Conservation (phyloP, 2,113 vertebrate species). For the Lepus europaeus region DNA sequence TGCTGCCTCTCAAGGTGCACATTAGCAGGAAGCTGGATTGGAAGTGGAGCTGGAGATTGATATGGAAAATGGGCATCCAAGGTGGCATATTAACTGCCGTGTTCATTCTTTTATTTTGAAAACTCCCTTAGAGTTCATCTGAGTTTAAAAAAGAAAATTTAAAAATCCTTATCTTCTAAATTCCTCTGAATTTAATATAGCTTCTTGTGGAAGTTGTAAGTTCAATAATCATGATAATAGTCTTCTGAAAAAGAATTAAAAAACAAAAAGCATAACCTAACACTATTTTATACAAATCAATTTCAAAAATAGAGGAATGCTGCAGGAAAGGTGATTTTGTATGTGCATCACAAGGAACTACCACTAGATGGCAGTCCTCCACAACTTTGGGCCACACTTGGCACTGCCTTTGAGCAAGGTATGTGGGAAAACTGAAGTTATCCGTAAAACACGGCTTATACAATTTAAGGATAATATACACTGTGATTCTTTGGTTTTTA, state of each 20-base stretch:
- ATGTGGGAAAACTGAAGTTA: too few relatives aligned
- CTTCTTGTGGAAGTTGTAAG: not conserved
- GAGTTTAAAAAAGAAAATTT: conserved; percentile 37
- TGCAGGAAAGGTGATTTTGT: not conserved
- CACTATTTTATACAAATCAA: not conserved
- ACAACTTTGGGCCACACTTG: not conserved
- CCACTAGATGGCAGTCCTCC: conserved; percentile 75
- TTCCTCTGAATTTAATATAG: not conserved
- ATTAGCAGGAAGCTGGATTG: too few relatives aligned
- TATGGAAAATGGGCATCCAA: too few relatives aligned
- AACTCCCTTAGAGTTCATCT: conserved; percentile 26
- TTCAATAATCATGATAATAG: not conserved
- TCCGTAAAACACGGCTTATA: too few relatives aligned
- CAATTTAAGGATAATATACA: too few relatives aligned
- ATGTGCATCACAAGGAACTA: not conserved
- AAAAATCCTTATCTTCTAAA: not conserved
- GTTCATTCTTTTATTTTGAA: conserved; percentile 26
- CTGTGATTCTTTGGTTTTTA: too few relatives aligned
- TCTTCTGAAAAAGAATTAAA: conserved; percentile 3
- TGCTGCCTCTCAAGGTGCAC: too few relatives aligned
- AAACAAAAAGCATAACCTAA: not conserved
- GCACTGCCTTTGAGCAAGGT: not conserved
- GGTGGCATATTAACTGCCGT: too few relatives aligned
- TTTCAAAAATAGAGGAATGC: not conserved
- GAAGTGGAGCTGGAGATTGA: too few relatives aligned